These are phyloP conservation scores for Etheostoma nigrum DNA, from an alignment of 2,797 vertebrate genomes.

Conservation along the genomic window DNA sequence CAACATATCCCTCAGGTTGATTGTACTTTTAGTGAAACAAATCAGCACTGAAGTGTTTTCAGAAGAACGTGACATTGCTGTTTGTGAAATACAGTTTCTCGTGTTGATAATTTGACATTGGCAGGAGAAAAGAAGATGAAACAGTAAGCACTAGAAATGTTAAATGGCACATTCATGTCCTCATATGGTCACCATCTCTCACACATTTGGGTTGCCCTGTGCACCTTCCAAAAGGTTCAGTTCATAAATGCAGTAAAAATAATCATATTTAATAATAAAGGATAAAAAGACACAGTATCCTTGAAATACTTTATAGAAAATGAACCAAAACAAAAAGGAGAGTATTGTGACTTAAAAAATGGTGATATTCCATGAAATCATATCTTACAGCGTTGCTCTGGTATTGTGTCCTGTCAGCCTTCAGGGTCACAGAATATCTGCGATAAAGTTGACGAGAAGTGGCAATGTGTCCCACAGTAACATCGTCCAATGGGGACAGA, in stretches of 20 bases:
- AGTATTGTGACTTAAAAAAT: conserved; percentile 45
- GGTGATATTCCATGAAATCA: conserved; percentile 47
- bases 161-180: conserved; percentile 72
- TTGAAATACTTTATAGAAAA: conserved; percentile 58
- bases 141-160: conserved; percentile 62
- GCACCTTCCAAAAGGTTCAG: conserved; percentile 34
- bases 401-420: conserved; percentile 40
- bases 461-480: conserved; percentile 28
- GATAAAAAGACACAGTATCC: conserved; percentile 55
- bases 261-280: conserved; percentile 43
- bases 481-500: conserved; percentile 28
- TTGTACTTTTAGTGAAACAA: conserved; percentile 57
- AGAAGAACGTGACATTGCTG: conserved; percentile 27
- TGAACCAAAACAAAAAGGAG: conserved; percentile 11
- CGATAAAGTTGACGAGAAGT: conserved; percentile 13
- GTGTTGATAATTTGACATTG: conserved; percentile 41
- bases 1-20: conserved; percentile 37
- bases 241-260: conserved; percentile 37
- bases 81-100: conserved; percentile 29
- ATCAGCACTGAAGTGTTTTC: conserved; percentile 25
- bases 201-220: conserved; percentile 34
- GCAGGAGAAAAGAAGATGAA: conserved; percentile 53
- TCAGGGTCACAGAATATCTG: conserved; percentile 35
- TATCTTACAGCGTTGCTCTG: conserved; percentile 64
- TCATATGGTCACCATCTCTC: conserved; percentile 43